Conservation (phyloP, 1,140 invertebrate genomes). For the Saccostrea echinata region DNA sequence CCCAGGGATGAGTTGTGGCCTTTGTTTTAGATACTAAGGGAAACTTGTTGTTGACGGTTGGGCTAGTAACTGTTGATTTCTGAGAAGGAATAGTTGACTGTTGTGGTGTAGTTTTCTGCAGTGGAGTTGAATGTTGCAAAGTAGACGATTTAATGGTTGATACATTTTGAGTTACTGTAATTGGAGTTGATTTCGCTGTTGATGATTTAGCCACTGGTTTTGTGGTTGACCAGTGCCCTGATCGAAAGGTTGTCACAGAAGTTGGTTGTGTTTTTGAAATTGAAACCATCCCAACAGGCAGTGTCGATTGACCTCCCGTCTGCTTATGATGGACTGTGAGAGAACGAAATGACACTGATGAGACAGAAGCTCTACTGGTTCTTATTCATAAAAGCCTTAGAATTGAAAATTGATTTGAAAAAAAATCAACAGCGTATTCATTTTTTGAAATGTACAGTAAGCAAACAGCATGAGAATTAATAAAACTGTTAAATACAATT, state of each 20-base stretch:
- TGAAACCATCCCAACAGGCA: not conserved
- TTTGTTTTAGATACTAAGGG: not conserved
- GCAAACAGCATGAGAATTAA: no score
- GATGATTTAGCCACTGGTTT: not conserved
- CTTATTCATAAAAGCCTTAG: no score
- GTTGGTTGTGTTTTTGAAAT: not conserved
- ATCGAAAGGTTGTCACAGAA: not conserved
- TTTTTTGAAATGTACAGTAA: no score
- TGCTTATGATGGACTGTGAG: not conserved
- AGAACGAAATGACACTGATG: no score
- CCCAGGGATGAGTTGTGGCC: not conserved
- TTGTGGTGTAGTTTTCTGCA: not conserved
- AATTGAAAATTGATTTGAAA: no score
- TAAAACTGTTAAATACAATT: no score
- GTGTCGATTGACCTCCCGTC: not conserved
- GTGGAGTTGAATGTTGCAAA: not conserved
- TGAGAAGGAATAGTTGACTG: not conserved
- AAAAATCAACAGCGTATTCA: no score
- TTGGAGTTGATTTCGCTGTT: not conserved
- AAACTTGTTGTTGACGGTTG: not conserved
- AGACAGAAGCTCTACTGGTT: no score
- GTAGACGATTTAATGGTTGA: not conserved
- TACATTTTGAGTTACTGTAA: not conserved
- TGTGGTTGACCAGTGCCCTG: not conserved
- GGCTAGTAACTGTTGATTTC: not conserved